Evolutionary conservation across 2,888 invertebrate genomes (phyloP), one percentile per base, ranked within the genome.

Genomic region (Zootermopsis nevadensis): DNA sequence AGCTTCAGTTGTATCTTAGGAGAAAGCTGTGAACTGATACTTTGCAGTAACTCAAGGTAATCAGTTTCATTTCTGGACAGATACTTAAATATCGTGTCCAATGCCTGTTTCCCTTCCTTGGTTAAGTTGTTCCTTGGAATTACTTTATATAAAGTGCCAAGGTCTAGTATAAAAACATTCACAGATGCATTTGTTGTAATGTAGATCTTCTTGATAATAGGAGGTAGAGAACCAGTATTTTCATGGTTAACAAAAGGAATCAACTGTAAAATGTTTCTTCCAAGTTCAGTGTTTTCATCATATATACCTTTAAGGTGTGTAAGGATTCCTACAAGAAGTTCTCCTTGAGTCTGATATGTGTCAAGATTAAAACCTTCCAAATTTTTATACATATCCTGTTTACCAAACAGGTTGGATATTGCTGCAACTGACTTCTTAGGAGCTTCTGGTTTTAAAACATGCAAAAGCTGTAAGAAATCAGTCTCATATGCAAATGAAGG

Each of bases 71-170:
- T 66, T 8, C 35, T 53, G 19, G 83, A 80, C 31, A 83, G 67
- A 30, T 80, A 83, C 30, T 81, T 83, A 48, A 83, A 83, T 42
- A 81, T 74, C 10, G 60, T 27, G 76, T 83, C 81, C 8, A 83
- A n/a, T 30, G 83, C 80, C 24, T 27, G 42, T 66, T 77, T 80
- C 3, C 80, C 80, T 77, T 83, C 48, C 8, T 15, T 8, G 4
- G 74, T 80, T 33, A 83, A 38, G 12, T 76, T 80, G n/a, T 66
- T 60, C 38, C 74, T 67, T 1, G 83, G 81, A 42, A 83, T 74
- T 24, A 79, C 27, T 33, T 72, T 83, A 38, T 80, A 83, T 19
- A 83, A 19, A 6, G 22, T 72, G n/a, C 66, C 81, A 60, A 83
- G 80, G n/a, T 83, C 81, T 31, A 83, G 42, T 48, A 55, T 80